A percentile compares a stretch with the other conserved stretches of the same genome.
Evolutionary conservation across 2,888 invertebrate species (phyloP).

Genomic region (Ashinkailepas kermadecensis): DNA sequence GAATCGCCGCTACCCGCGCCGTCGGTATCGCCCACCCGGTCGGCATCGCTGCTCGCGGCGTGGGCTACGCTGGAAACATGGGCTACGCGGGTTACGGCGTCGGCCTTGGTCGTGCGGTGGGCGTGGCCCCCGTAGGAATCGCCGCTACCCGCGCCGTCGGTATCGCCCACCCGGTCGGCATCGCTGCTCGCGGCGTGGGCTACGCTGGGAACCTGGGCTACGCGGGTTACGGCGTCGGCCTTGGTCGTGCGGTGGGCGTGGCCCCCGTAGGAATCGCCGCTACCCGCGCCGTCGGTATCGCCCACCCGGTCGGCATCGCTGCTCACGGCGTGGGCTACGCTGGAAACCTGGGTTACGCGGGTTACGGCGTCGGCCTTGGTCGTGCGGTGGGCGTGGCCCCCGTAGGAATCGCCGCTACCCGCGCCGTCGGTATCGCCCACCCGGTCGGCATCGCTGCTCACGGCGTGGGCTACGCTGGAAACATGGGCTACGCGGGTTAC

Average conservation of each 20-base stretch:
- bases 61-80: neutral
- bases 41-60: constrained; percentile 4
- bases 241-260: too few species aligned
- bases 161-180: neutral
- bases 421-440: neutral
- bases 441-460: constrained; percentile 1
- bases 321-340: neutral
- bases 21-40: neutral
- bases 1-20: neutral
- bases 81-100: too few species aligned
- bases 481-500: too few species aligned
- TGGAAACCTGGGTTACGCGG: neutral
- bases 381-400: too few species aligned
- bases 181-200: constrained; percentile 11
- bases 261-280: neutral
- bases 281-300: neutral
- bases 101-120: too few species aligned
- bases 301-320: neutral
- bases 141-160: neutral
- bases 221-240: too few species aligned
- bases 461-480: neutral
- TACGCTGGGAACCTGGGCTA: too few species aligned
- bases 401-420: neutral
- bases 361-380: too few species aligned
- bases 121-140: neutral